Evolutionary conservation across 2,113 vertebrate genomes (phyloP).

Genomic region (Antidorcas marsupialis): DNA sequence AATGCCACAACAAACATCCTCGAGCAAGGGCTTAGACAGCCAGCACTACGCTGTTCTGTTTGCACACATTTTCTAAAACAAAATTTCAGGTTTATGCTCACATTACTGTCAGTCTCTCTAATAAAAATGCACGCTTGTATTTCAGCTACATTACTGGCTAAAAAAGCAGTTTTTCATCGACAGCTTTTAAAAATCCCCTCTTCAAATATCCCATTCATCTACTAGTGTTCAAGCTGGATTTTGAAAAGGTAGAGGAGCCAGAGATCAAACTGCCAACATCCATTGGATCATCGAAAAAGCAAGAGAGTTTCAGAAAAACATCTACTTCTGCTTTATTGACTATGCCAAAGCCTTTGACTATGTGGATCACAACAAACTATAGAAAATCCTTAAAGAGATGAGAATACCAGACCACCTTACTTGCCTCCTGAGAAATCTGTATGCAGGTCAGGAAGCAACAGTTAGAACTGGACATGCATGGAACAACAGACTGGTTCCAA

Average conservation of each 20-base stretch:
- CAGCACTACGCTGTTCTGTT: background rate
- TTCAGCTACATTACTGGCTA: background rate
- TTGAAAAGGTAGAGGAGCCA: background rate
- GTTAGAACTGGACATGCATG: background rate
- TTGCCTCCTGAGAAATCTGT: background rate
- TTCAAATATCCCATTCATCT: background rate
- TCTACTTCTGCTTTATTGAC: background rate
- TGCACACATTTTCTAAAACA: background rate
- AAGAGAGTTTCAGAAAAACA: background rate
- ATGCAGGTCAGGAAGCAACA: background rate
- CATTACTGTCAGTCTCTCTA: background rate
- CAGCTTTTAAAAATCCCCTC: background rate
- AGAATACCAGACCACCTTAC: background rate
- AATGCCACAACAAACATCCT: background rate
- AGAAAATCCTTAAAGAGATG: background rate
- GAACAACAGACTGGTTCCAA: background rate
- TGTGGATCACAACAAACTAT: background rate
- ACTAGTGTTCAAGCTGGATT: background rate
- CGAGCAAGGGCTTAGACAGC: background rate
- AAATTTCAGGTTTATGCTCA: background rate
- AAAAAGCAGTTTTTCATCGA: background rate
- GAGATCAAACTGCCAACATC: background rate
- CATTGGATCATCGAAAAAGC: accelerated
- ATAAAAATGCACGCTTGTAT: background rate
- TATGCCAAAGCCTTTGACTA: background rate